Evolutionary conservation across 2,113 vertebrate species (phyloP), one percentile per base, ranked within the genome.

Genomic region (Nannobrachium achirus): DNA sequence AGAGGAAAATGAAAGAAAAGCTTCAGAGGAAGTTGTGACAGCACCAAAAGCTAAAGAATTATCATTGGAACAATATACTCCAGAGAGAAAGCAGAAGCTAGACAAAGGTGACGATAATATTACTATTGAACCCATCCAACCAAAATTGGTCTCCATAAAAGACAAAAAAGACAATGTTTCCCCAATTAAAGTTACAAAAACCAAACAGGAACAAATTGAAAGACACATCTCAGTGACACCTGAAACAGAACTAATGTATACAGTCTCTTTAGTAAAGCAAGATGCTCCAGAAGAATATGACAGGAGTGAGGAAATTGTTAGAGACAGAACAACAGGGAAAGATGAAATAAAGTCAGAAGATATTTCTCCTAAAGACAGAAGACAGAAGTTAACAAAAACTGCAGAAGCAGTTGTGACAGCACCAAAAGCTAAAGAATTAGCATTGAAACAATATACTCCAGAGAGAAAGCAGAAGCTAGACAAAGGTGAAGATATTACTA

Each of bases 331-430:
- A 33, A 61, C 0, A 63, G 19, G 15, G 61, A 41, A 40, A 6
- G 50, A 14, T 19, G 61, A 15, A 11, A 18, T 10, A 53, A 15
- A n/a, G 3, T 50, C 49, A 33, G 40, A 68, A 59, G 46, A 56
- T 14, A 33, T 66, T 56, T 48, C 42, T 8, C 46, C 70, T 60
- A n/a, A 59, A 44, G 10, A 62, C 63, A 57, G 69, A 60, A 15
- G n/a, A n/a, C n/a, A n/a, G n/a, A n/a, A n/a, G n/a, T n/a, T n/a
- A n/a, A n/a, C n/a, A n/a, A 13, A 46, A 46, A 11, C 44, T 10
- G 10, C 44, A 46, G 14, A 46, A 46, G 10, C 10, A 45, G 14
- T n/a, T n/a, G n/a, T 46, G 5, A 46, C 10, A 46, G 14, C 1
- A 46, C 10, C 44, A 11, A 13, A 46, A 46, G 44, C 44, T 46